A percentile compares a stretch with the other conserved stretches of the same genome.
Conservation (phyloP, 2,113 vertebrate genomes). For the Mungos mungo region DNA sequence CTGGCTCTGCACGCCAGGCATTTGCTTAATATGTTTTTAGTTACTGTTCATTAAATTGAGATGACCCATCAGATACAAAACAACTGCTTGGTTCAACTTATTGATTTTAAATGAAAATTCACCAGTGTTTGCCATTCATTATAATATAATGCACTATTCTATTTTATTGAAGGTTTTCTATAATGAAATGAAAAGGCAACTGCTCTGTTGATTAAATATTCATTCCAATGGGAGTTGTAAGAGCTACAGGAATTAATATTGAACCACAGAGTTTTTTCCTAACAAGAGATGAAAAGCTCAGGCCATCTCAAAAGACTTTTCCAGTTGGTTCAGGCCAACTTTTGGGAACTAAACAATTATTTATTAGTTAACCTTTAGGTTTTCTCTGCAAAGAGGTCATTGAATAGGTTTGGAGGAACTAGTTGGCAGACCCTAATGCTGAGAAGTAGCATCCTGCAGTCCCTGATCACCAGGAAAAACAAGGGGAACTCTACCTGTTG, state of each 20-base stretch:
- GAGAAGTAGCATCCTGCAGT: neutral
- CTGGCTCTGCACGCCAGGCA: neutral
- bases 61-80: conserved; percentile 60
- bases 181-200: conserved; percentile 68
- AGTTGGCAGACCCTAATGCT: neutral
- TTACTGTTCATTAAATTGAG: conserved; percentile 72
- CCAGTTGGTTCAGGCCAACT: neutral
- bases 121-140: conserved; percentile 57
- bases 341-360: conserved; percentile 7
- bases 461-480: neutral
- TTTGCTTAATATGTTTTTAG: conserved; percentile 57
- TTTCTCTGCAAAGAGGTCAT: neutral
- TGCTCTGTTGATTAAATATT: conserved; percentile 73
- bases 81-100: conserved; percentile 57
- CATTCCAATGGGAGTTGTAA: conserved; percentile 60
- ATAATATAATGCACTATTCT: conserved; percentile 35
- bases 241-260: conserved; percentile 50
- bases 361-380: conserved; percentile 58
- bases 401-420: neutral
- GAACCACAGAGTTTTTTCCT: conserved; percentile 29
- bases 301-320: neutral
- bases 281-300: neutral
- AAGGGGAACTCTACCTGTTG: neutral
- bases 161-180: conserved; percentile 65
- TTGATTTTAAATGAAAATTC: conserved; percentile 75